Conservation (phyloP, 1,140 invertebrate genomes). For the Megalonaias nervosa region DNA sequence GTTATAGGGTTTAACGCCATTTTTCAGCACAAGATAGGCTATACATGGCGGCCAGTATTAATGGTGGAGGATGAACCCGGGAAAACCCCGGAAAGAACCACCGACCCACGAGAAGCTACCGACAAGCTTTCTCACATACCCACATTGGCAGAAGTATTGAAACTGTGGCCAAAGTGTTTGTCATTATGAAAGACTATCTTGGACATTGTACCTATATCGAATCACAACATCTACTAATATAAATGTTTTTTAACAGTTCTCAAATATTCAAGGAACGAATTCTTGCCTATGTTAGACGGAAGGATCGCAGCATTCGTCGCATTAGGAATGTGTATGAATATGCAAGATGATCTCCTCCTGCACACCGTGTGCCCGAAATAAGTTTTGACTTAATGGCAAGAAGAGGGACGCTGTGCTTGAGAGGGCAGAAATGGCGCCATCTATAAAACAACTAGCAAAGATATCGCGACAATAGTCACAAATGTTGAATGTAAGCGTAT, state of each 20-base stretch:
- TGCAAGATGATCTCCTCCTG: conserved; percentile 16
- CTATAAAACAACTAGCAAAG: conserved; percentile 5
- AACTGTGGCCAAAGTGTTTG: conserved; percentile 14
- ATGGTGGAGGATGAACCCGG: too few species aligned
- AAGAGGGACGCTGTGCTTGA: neutral
- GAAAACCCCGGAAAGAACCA: too few species aligned
- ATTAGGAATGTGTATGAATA: conserved; percentile 22
- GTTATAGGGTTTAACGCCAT: too few species aligned
- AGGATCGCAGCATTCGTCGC: conserved; percentile 2
- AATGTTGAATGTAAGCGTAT: neutral
- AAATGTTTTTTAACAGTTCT: conserved; percentile 31
- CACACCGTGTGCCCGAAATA: conserved; percentile 14
- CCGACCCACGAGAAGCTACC: too few species aligned
- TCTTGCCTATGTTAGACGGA: neutral
- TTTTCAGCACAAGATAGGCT: too few species aligned
- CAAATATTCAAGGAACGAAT: conserved; percentile 21
- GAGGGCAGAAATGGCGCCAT: conserved; percentile 12
- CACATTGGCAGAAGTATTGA: conserved; percentile 12
- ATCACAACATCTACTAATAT: conserved; percentile 5
- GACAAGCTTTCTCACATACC: too few species aligned
- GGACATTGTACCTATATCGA: conserved; percentile 1
- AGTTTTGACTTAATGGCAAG: conserved; percentile 28
- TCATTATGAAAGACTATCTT: neutral
- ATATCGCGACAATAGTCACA: neutral
- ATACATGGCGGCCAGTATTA: too few species aligned